Base-by-base conservation (phyloP, 2,888 invertebrate species). In the Phragmatobia fuliginosa region DNA sequence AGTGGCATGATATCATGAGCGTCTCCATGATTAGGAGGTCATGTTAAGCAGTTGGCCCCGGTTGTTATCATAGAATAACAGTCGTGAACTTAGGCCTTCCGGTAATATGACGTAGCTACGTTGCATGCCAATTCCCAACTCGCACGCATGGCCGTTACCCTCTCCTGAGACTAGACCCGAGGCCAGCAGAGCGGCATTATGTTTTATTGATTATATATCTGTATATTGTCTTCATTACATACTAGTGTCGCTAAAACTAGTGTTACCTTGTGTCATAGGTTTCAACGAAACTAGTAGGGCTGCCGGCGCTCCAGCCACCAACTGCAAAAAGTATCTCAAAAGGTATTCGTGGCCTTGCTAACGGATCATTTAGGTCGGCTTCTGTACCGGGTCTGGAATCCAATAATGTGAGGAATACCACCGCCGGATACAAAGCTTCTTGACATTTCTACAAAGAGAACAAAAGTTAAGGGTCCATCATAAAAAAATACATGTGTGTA, bases 221-320 rank as follows among this genome's bases (percentile, higher is more conserved):
- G n/a, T n/a, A 11, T 25, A 8, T 25, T 4, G 25, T 52, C 25
- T 3, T 4, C 14, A 56, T 6, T 28, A 56, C 16, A 16, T 16
- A 25, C 11, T 2, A n/a, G 18, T 28, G 8, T 36, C 14, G 21
- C 6, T 59, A 66, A 66, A 25, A 49, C 2, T 38, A 28, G 11
- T 18, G 32, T 64, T 94, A 97, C 92, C 97, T 96, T 56, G 97
- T 96, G 83, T 97, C 97, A 88, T 98, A 98, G 68, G 97, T 97
- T 90, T 97, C 97, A 36, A 97, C 96, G 83, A 97, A 97, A 91
- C 96, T 97, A 0, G 98, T 98, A 0, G 98, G 97, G 76, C 97
- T 97, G n/a, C 97, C 97, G n/a, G 97, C 96, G 87, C 97, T 95
- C 98, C 98, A 98, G 1, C 98, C 98, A 6, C 98, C 98, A 28